Base-by-base conservation (phyloP, 2,888 invertebrate genomes). In the Sinodicranocentrus sp. region DNA sequence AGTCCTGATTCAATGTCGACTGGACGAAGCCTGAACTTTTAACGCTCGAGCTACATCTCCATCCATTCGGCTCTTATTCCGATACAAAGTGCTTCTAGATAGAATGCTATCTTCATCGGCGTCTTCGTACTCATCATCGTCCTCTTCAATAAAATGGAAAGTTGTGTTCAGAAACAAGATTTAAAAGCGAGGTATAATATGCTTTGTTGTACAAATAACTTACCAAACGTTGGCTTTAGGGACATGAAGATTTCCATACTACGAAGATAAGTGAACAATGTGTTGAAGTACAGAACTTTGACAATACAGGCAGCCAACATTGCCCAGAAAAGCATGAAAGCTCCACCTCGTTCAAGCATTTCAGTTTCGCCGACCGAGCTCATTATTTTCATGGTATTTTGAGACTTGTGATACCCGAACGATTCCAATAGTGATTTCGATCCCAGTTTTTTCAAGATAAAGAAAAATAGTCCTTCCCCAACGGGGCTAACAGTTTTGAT, bases 211-310 rank as follows among this genome's bases (percentile, higher is more conserved):
- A 39, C 23, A n/a, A 21, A 3, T 19, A 1, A 10, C 17, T 67
- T 43, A 67, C 70, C n/a, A n/a, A 59, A 59, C 13, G 23, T 23
- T 59, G 59, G 59, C 5, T 59, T 59, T 15, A 59, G 8, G 2
- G 59, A 17, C n/a, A 71, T 15, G 26, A 71, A 71, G n/a, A 71
- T 71, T n/a, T 48, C 25, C 71, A 71, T 54, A 10, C 52, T 54
- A 13, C 71, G 23, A 10, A 71, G 15, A 54, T 52, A 71, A 28
- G 71, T 52, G 19, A 52, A 71, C 2, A 71, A 26, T 1, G 71
- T 71, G 19, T 54, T 71, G 28, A 54, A 71, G 28, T 71, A 71
- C 2, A 71, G n/a, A 10, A 71, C 6, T 26, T 71, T 71, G 26
- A 26, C 52, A 3, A 71, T 21, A 6, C 23, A 71, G 6, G 71